These are phyloP conservation scores for Hylia prasina DNA, from an alignment of 2,113 vertebrate species.

Conservation along the genomic window DNA sequence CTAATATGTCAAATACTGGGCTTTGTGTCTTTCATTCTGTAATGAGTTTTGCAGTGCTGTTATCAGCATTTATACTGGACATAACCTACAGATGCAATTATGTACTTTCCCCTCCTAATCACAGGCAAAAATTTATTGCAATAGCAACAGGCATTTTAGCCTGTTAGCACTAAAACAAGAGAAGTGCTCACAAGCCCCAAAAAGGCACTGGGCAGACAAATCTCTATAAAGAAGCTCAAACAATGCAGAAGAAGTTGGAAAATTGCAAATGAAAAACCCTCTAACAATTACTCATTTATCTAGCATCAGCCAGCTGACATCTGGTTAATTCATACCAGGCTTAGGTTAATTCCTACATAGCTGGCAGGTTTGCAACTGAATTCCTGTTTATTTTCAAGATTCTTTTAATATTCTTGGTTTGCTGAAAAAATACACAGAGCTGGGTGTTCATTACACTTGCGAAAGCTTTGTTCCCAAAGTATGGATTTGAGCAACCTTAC, in stretches of 20 bases:
- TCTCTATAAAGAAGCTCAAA: neutral
- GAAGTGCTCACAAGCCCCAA: neutral
- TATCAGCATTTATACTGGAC: neutral
- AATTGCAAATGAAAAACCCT: conserved; percentile 26
- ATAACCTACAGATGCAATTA: neutral
- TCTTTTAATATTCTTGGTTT: conserved; percentile 46
- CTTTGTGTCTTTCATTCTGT: neutral
- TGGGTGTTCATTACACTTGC: neutral
- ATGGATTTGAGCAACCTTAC: neutral
- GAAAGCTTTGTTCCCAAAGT: conserved; percentile 15
- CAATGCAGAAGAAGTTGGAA: neutral
- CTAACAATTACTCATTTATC: conserved; percentile 55
- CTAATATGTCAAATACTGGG: neutral
- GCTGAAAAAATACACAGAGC: conserved; percentile 32
- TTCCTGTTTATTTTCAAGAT: conserved; percentile 51
- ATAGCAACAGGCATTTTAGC: neutral
- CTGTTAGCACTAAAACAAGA: neutral
- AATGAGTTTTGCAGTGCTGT: neutral
- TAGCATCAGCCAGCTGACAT: conserved; percentile 35
- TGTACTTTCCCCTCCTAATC: neutral
- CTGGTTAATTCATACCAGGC: conserved; percentile 46
- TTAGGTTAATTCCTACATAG: conserved; percentile 42
- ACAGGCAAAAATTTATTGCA: neutral
- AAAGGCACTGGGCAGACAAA: neutral
- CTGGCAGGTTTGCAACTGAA: conserved; percentile 26